Percentiles rank a stretch among this genome's conserved stretches.
These are phyloP conservation scores for Crocidura indochinensis DNA, from an alignment of 2,797 vertebrate species.

Conservation along the genomic window DNA sequence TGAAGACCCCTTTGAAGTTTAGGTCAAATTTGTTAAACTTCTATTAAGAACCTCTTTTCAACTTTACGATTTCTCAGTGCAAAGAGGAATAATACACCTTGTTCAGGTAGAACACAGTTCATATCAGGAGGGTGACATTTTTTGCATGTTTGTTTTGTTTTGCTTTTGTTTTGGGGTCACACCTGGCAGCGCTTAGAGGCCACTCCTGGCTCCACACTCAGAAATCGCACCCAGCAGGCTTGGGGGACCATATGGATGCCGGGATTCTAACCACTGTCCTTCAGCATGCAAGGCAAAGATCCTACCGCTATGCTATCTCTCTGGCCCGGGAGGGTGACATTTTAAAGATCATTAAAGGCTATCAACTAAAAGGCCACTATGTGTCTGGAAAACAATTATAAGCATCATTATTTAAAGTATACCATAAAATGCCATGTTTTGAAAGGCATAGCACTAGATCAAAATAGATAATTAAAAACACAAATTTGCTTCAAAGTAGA, in stretches of 20 bases:
- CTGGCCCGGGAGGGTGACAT: too few relatives aligned
- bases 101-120: not conserved
- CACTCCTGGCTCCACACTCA: too few relatives aligned
- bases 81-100: not conserved
- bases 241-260: too few relatives aligned
- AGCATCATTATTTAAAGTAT: constrained; percentile 31
- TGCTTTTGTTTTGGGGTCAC: too few relatives aligned
- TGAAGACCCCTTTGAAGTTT: too few relatives aligned
- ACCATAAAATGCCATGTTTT: not conserved
- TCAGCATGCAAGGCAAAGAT: too few relatives aligned
- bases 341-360: not conserved
- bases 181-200: too few relatives aligned
- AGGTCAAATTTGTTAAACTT: not conserved
- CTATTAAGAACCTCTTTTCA: constrained; percentile 11
- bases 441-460: not conserved
- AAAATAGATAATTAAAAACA: not conserved
- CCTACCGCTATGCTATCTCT: too few relatives aligned
- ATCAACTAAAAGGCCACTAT: not conserved
- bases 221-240: too few relatives aligned
- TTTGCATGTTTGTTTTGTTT: too few relatives aligned
- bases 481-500: not conserved
- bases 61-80: not conserved
- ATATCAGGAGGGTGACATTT: not conserved
- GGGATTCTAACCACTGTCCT: too few relatives aligned
- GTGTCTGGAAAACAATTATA: not conserved